Conservation (phyloP, 1,140 invertebrate species). For the Tachypleus tridentatus region DNA sequence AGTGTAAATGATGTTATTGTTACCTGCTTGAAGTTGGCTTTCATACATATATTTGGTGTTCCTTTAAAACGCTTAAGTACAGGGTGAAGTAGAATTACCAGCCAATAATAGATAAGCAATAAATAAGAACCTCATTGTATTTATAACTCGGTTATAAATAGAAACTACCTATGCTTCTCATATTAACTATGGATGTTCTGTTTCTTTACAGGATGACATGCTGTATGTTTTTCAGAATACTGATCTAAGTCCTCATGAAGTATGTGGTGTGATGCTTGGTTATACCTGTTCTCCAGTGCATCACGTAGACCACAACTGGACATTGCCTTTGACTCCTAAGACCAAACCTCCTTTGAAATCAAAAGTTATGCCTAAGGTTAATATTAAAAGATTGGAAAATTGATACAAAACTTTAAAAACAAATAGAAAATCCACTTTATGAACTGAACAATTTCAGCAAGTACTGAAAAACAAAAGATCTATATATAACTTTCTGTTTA, state of each 20-base stretch:
- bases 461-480: neutral
- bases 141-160: too few species aligned
- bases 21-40: too few species aligned
- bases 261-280: conserved; percentile 82
- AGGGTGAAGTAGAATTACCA: too few species aligned
- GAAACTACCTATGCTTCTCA: too few species aligned
- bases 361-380: conserved; percentile 9
- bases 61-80: too few species aligned
- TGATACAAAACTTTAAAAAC: neutral
- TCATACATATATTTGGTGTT: too few species aligned
- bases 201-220: conserved; percentile 54
- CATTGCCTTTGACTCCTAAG: conserved; percentile 72
- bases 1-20: too few species aligned
- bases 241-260: conserved; percentile 66
- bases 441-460: neutral
- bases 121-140: too few species aligned
- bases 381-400: neutral
- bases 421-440: neutral
- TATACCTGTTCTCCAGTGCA: conserved; percentile 59
- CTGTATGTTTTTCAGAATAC: conserved; percentile 65
- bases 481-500: neutral
- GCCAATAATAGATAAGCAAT: too few species aligned
- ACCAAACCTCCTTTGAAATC: conserved; percentile 50
- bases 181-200: too few species aligned
- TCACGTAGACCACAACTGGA: conserved; percentile 80